Conservation (phyloP, 2,888 invertebrate genomes). For the Apamea sordens region DNA sequence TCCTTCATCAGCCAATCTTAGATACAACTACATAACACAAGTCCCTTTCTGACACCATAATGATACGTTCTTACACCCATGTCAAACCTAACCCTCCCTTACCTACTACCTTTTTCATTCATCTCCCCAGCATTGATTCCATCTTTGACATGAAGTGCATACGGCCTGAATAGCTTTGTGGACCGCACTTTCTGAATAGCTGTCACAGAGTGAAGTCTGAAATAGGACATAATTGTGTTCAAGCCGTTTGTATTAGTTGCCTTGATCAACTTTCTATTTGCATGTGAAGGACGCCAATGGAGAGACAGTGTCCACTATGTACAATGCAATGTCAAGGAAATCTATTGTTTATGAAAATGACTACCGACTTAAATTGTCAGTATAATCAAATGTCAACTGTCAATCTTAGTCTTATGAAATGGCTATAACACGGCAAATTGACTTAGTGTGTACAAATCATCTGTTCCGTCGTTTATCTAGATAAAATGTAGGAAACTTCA, state of each 20-base stretch:
- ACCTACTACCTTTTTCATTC: slow-evolving; percentile 40
- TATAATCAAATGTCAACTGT: neutral
- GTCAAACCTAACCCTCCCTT: slow-evolving; percentile 43
- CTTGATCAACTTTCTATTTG: slow-evolving; percentile 47
- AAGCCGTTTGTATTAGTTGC: slow-evolving; percentile 19
- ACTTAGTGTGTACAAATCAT: neutral
- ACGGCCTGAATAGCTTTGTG: slow-evolving; percentile 51
- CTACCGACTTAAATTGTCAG: neutral
- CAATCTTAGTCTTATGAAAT: neutral
- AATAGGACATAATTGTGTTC: slow-evolving; percentile 56
- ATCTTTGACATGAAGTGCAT: slow-evolving; percentile 62
- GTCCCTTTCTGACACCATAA: slow-evolving; percentile 10
- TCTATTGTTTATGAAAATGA: neutral
- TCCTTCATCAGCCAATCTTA: neutral
- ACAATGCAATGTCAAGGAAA: neutral
- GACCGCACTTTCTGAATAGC: slow-evolving; percentile 44
- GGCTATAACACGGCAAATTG: neutral
- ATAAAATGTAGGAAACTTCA: neutral
- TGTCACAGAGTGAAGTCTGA: slow-evolving; percentile 52
- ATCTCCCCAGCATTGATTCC: slow-evolving; percentile 51
- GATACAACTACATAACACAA: neutral
- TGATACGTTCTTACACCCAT: slow-evolving; percentile 45
- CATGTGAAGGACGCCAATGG: slow-evolving; percentile 18
- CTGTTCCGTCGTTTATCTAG: too few species aligned
- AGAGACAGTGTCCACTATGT: neutral